Evolutionary conservation across 1,140 invertebrate genomes (phyloP), one percentile per base, ranked within the genome.

Genomic region (Rhysida immarginata): DNA sequence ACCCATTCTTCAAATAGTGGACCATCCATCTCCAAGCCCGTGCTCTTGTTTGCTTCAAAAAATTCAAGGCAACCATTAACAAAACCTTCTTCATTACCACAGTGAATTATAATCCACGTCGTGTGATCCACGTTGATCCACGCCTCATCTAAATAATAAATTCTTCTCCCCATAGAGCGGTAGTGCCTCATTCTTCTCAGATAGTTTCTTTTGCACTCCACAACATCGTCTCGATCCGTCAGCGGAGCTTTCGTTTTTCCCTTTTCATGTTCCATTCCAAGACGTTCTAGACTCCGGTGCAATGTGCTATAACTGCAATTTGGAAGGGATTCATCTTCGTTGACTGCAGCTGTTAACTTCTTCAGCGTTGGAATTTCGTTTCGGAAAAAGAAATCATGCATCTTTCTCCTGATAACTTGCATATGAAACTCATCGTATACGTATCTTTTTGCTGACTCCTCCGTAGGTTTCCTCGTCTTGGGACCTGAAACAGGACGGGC

Each of bases 1-100:
- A 61, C 54, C 62, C 61, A 64, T 21, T 54, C 52, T 21, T 58
- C 54, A 35, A 62, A 61, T 16, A 29, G 44, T 23, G 23, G 27
- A 35, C 51, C 24, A 25, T 62, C 55, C 59, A 62, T 60, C 20
- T 61, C 46, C 16, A 48, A 52, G 42, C 57, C 61, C 8, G 61
- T 60, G 11, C 16, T 26, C 16, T 20, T 26, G 27, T 54, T 53
- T 23, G 59, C 53, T 49, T 45, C 16, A 24, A 57, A 56, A 24
- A 62, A 24, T 20, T 60, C 21, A 13, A 29, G 26, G 23, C 56
- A 61, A 29, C 56, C 56, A 1, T 54, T 56, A 3, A 62, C 35
- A 51, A 63, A 63, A 2, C 56, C 61, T 20, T 26, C 21, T 26
- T 58, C 42, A n/a, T 43, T 53, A n/a, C 61, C 60, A 18, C 56